phyloP scores from a whole-genome alignment of 2,888 invertebrate genomes.

The Drosophila tanythrix region DNA sequence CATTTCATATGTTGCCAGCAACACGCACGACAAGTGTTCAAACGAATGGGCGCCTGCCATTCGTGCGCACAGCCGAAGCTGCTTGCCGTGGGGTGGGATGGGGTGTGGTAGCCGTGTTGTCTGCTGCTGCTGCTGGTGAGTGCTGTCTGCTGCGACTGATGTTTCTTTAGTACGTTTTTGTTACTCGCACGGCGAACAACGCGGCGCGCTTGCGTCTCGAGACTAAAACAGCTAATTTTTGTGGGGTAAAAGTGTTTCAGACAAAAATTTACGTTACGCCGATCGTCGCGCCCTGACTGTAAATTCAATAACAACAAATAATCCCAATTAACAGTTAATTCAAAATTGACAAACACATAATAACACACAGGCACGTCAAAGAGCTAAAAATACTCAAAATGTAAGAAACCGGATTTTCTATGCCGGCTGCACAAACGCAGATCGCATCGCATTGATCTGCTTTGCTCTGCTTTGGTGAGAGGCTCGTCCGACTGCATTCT shows the following conservation, averaged over 20 bases:
- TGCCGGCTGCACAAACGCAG: constrained; percentile 37
- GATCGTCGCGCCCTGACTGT: constrained; percentile 48
- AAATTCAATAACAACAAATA: constrained; percentile 22
- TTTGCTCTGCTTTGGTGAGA: constrained; percentile 34
- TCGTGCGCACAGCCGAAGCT: constrained; percentile 47
- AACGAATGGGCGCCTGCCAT: constrained; percentile 16
- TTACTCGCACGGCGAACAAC: constrained; percentile 66
- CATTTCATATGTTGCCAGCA: constrained; percentile 45
- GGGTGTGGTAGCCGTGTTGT: constrained; percentile 1
- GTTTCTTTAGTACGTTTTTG: constrained; percentile 69
- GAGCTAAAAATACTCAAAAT: constrained; percentile 9
- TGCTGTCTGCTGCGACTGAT: constrained; percentile 27
- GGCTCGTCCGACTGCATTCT: constrained; percentile 77
- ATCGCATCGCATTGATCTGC: constrained; percentile 10
- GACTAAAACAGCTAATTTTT: constrained; percentile 13
- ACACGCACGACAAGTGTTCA: constrained; percentile 39
- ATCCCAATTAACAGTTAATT: constrained; percentile 3
- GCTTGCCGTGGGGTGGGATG: neutral
- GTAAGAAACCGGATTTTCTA: constrained; percentile 53
- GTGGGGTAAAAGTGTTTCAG: constrained; percentile 37
- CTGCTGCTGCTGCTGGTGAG: constrained; percentile 22
- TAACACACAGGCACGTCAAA: neutral
- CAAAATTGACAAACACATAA: neutral
- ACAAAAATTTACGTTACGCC: constrained; percentile 34
- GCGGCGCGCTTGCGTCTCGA: constrained; percentile 62